Percentiles rank a stretch among this genome's conserved stretches.
phyloP scores from a whole-genome alignment of 1,140 invertebrate genomes.

The Drosophila sp. region DNA sequence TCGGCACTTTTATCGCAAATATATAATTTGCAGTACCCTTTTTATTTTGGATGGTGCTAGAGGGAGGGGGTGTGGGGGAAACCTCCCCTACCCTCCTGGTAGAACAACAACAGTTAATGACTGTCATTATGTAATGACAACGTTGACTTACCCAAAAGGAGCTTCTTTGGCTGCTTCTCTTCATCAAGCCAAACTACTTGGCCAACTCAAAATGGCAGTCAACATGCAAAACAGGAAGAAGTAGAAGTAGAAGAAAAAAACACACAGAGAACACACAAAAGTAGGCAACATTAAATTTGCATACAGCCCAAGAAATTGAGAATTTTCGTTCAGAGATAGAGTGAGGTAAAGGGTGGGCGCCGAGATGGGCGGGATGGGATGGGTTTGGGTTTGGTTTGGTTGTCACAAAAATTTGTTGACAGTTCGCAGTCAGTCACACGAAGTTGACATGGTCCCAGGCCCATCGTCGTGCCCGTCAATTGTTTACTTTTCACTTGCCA shows the following conservation, averaged over 20 bases:
- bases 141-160: constrained; percentile 32
- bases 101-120: constrained; percentile 61
- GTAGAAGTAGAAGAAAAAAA: background rate
- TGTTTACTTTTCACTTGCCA: constrained; percentile 62
- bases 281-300: constrained; percentile 64
- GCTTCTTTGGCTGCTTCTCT: constrained; percentile 2
- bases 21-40: background rate
- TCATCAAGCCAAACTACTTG: background rate
- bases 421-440: constrained; percentile 60
- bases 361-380: constrained; percentile 11
- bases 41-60: background rate
- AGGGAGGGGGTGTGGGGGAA: background rate
- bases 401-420: constrained; percentile 61
- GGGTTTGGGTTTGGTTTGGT: constrained; percentile 29
- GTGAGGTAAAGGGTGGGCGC: constrained; percentile 4
- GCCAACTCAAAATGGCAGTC: background rate
- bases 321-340: constrained; percentile 13
- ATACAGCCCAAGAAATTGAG: constrained; percentile 52
- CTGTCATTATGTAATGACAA: constrained; percentile 75
- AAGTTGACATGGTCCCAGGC: constrained; percentile 28
- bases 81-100: background rate
- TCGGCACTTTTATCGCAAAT: background rate
- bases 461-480: constrained; percentile 50
- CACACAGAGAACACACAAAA: constrained; percentile 43
- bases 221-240: constrained; percentile 28